These are phyloP conservation scores for Origma solitaria DNA, from an alignment of 2,113 vertebrate genomes.

Conservation along the genomic window DNA sequence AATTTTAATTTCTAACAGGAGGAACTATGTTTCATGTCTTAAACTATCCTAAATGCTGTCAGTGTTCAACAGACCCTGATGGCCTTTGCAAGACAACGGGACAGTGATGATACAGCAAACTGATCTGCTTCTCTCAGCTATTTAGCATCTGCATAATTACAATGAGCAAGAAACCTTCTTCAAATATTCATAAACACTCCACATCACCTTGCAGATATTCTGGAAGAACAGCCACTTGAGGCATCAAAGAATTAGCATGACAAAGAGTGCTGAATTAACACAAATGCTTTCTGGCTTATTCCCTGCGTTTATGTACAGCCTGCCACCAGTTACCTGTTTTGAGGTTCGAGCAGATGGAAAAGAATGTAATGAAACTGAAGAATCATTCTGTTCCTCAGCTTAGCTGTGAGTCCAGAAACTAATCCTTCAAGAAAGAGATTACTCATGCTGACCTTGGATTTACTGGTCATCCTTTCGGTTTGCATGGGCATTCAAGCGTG, in stretches of 20 bases:
- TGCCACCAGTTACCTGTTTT: not conserved
- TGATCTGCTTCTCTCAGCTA: not conserved
- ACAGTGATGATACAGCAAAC: not conserved
- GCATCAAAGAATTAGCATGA: not conserved
- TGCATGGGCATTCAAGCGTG: not conserved
- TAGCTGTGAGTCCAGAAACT: not conserved
- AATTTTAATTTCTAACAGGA: not conserved
- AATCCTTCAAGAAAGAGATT: not conserved
- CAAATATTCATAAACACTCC: slow-evolving; percentile 2
- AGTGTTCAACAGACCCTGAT: not conserved
- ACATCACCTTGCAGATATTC: not conserved
- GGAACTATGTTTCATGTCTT: not conserved
- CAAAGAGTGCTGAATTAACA: not conserved
- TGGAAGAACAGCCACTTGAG: not conserved
- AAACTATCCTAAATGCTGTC: not conserved
- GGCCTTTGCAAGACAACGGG: not conserved
- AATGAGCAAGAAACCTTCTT: not conserved
- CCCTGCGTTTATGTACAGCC: not conserved
- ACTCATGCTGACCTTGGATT: not conserved
- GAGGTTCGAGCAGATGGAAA: not conserved
- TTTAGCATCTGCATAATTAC: not conserved
- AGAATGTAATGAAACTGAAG: not conserved
- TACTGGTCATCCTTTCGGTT: not conserved
- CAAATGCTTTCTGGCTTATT: not conserved
- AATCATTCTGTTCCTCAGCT: not conserved